phyloP scores from a whole-genome alignment of 2,888 invertebrate genomes.

The Dione juno region DNA sequence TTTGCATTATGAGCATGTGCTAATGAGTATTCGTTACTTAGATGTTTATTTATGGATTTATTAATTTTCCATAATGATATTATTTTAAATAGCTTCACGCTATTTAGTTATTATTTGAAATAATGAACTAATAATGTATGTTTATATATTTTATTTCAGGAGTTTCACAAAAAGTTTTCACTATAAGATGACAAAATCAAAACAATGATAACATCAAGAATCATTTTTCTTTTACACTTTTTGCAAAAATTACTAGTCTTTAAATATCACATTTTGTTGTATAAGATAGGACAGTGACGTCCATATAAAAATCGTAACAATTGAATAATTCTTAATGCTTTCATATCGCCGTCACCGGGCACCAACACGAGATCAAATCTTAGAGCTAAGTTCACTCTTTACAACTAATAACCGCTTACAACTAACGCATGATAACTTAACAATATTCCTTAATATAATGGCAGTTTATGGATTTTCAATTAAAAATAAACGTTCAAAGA shows the following conservation, averaged over 20 bases:
- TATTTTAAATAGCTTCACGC: too few relatives aligned
- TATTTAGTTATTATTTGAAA: neutral
- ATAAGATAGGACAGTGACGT: slow-evolving; percentile 79
- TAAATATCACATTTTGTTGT: slow-evolving; percentile 81
- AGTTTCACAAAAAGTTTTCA: slow-evolving; percentile 79
- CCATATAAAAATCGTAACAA: slow-evolving; percentile 79
- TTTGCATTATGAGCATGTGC: too few relatives aligned
- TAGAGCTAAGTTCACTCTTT: slow-evolving; percentile 73
- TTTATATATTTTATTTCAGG: slow-evolving; percentile 68
- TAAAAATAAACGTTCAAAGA: slow-evolving; percentile 62
- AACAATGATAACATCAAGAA: slow-evolving; percentile 82
- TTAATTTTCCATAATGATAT: neutral
- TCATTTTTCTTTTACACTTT: slow-evolving; percentile 68
- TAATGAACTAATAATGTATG: slow-evolving; percentile 5
- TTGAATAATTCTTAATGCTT: slow-evolving; percentile 83
- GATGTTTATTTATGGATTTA: neutral
- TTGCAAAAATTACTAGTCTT: slow-evolving; percentile 78
- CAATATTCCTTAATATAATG: slow-evolving; percentile 73
- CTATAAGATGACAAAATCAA: slow-evolving; percentile 80
- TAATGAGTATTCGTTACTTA: neutral
- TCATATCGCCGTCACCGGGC: slow-evolving; percentile 76
- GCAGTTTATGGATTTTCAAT: slow-evolving; percentile 69
- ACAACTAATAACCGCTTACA: slow-evolving; percentile 73
- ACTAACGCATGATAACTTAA: slow-evolving; percentile 74
- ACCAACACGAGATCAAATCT: slow-evolving; percentile 80